Evolutionary conservation across 2,888 invertebrate genomes (phyloP), one percentile per base, ranked within the genome.

Genomic region (Matsumyia berberina): DNA sequence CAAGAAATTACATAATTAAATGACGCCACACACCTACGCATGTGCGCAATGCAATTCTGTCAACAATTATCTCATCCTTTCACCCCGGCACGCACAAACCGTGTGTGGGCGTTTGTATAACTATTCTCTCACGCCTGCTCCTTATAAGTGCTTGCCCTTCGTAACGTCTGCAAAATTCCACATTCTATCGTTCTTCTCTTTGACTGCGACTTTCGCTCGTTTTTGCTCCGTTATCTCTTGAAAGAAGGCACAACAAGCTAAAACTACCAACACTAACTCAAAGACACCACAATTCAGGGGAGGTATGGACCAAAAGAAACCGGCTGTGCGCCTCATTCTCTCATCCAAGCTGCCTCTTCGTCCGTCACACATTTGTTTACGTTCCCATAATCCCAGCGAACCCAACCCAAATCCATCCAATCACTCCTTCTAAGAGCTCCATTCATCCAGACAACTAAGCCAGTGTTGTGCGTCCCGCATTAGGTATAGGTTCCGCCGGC

Each of bases 141-240:
- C 51, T 17, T 19, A 53, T 15, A 24, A 24, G 33, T 39, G 29
- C 33, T 46, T 24, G 12, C 39, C 8, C 19, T 6, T 49, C 37
- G 53, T 81, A 83, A 83, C 78, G 82, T 73, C 60, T 67, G 60
- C 46, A 60, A 73, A 78, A 83, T 83, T 83, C 82, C 82, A 57
- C 53, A 53, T 74, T 73, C 78, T 83, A 72, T 66, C 82, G 72
- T 74, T 81, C 49, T 80, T 51, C 64, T 19, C 44, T 80, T 80
- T 72, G 62, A 64, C 29, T 37, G 29, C n/a, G 37, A 62, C 53
- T 78, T 73, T 73, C 72, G 37, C 60, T 73, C 62, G 66, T 70
- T 72, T 37, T 51, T 76, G 9, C 37, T 9, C 66, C 72, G 77
- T 74, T 74, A 69, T 58, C 60, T 64, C 9, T 24, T 51, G 11